phyloP scores from a whole-genome alignment of 2,797 vertebrate genomes.

The Pseudochaenichthys georgianus region DNA sequence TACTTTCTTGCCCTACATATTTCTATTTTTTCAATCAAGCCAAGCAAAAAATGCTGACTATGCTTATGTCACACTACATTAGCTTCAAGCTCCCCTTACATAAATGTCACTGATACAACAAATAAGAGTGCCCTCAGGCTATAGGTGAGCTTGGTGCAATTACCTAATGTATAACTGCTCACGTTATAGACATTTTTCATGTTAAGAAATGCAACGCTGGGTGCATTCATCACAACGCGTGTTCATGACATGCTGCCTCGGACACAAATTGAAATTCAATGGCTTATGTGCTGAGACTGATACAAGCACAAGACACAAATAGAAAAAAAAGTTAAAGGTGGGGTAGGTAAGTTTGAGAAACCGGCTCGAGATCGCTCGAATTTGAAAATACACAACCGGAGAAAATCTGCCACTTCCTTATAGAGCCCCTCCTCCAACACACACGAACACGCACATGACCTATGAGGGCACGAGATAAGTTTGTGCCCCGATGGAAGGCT shows the following conservation, averaged over 20 bases:
- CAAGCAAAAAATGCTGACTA: constrained; percentile 54
- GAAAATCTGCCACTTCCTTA: too few relatives aligned
- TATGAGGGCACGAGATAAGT: too few relatives aligned
- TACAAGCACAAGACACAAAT: not conserved
- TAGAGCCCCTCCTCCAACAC: too few relatives aligned
- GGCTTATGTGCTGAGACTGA: constrained; percentile 33
- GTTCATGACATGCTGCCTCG: constrained; percentile 18
- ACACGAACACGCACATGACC: too few relatives aligned
- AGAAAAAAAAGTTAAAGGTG: too few relatives aligned
- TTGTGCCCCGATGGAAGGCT: too few relatives aligned
- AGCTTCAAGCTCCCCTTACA: constrained; percentile 48
- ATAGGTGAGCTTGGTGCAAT: constrained; percentile 65
- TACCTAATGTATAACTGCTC: constrained; percentile 49
- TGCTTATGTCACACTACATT: constrained; percentile 66
- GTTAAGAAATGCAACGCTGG: not conserved
- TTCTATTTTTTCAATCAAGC: constrained; percentile 33
- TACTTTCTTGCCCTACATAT: constrained; percentile 20
- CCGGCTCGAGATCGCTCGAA: too few relatives aligned
- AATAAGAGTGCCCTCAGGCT: constrained; percentile 54
- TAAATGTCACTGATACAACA: constrained; percentile 74
- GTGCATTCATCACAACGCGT: constrained; percentile 32
- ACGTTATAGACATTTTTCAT: constrained; percentile 32
- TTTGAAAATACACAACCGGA: too few relatives aligned
- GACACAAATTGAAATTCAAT: constrained; percentile 24
- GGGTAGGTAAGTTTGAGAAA: too few relatives aligned